Base-by-base conservation (phyloP, 2,113 vertebrate genomes). In the Ancistrus triradiatus region DNA sequence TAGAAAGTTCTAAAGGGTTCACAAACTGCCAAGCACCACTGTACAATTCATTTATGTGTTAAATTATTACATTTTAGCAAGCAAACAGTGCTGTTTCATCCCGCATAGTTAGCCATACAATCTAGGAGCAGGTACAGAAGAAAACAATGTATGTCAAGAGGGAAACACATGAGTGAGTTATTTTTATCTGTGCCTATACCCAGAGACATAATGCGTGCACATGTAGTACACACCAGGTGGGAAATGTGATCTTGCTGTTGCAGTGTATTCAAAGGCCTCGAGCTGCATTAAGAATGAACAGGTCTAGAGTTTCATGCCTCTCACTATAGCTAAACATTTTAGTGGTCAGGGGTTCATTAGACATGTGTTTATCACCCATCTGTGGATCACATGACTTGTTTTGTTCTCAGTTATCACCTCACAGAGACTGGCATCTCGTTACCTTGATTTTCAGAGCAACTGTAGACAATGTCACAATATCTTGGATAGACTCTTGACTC, bases 281-380 rank as follows among this genome's bases (percentile, higher is more conserved):
- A 21, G 63, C 52, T 68, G 42, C 65, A 72, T 72, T 65, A 65
- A 68, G 43, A 72, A 72, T 72, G 60, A 72, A 67, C 38, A 63
- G 73, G 55, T 55, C 60, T 75, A 49, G 35, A 59, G 69, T 75
- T 71, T 75, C 73, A 71, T 55, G 56, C 43, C 57, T 31, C 61
- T 72, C 56, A 46, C 67, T 74, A 21, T 17, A 52, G 21, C 55
- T 69, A 72, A 72, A 68, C 56, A 72, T 40, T 27, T 57, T 53
- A 59, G 48, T 61, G 69, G 49, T 51, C 55, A 18, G 28, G 51
- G 64, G 35, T 15, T 50, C 55, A 60, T 71, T 50, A 68, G 61
- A 58, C 51, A 28, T 61, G 19, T 33, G 63, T 49, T 68, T 64
- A 61, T 63, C 64, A 63, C 24, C 57, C 50, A 60, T 42, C 64